A percentile compares a stretch with the other conserved stretches of the same genome.
These are phyloP conservation scores for Trachemys scripta DNA, from an alignment of 2,113 vertebrate genomes.

Conservation along the genomic window DNA sequence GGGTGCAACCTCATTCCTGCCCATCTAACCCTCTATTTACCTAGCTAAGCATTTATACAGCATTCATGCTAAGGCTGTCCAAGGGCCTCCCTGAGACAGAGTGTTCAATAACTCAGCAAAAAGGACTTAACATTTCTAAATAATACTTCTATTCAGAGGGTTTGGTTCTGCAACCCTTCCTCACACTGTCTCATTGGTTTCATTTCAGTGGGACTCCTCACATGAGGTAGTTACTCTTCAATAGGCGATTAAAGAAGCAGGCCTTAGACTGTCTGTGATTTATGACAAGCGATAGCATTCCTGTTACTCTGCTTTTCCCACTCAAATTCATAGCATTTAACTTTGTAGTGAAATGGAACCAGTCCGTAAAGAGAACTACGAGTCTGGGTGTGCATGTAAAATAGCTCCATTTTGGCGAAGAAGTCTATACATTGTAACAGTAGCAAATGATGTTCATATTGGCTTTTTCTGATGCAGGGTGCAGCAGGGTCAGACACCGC, in stretches of 20 bases:
- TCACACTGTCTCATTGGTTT: neutral
- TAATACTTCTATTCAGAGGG: neutral
- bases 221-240: neutral
- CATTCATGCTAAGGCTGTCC: neutral
- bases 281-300: accelerated
- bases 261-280: neutral
- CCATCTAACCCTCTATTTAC: neutral
- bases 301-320: neutral
- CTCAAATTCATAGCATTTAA: accelerated
- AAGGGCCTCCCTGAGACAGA: neutral
- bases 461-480: neutral
- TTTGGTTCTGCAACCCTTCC: neutral
- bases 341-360: neutral
- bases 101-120: neutral
- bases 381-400: neutral
- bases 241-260: accelerated
- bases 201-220: neutral
- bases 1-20: neutral
- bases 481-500: no score
- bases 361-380: neutral
- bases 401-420: neutral
- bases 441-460: neutral
- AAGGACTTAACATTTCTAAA: neutral
- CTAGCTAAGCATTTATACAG: neutral
- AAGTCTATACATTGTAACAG: neutral